Evolutionary conservation across 2,113 vertebrate genomes (phyloP).

Genomic region (Ifrita kowaldi): DNA sequence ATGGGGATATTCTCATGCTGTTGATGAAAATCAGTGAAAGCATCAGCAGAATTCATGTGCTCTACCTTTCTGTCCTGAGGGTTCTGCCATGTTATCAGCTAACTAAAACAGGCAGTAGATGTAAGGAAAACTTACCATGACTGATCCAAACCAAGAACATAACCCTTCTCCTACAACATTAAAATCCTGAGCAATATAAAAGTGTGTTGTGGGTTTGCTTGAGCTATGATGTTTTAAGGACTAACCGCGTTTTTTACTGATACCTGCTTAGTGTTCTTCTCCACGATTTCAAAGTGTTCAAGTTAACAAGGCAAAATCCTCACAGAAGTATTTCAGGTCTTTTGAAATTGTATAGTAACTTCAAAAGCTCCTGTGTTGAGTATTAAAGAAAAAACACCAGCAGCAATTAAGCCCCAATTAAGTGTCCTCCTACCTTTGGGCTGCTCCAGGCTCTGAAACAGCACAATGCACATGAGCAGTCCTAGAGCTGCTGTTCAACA

Average conservation of each 20-base stretch:
- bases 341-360: not conserved
- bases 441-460: not conserved
- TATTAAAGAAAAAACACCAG: not conserved
- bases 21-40: not conserved
- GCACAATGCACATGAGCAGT: not conserved
- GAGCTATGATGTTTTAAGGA: not conserved
- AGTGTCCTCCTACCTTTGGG: not conserved
- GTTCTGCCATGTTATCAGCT: not conserved
- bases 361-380: not conserved
- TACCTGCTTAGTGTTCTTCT: not conserved
- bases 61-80: not conserved
- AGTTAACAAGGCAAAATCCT: not conserved
- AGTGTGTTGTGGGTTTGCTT: not conserved
- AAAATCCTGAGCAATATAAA: rapidly evolving
- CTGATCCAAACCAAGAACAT: not conserved
- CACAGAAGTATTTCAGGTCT: not conserved
- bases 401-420: not conserved
- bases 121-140: not conserved
- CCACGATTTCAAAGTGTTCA: not conserved
- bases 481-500: not conserved
- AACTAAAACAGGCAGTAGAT: not conserved
- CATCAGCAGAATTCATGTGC: not conserved
- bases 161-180: not conserved
- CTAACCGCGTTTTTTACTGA: rapidly evolving
- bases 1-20: not conserved